Conservation (phyloP, 1,140 invertebrate species). For the Atopsyche davidsoni region DNA sequence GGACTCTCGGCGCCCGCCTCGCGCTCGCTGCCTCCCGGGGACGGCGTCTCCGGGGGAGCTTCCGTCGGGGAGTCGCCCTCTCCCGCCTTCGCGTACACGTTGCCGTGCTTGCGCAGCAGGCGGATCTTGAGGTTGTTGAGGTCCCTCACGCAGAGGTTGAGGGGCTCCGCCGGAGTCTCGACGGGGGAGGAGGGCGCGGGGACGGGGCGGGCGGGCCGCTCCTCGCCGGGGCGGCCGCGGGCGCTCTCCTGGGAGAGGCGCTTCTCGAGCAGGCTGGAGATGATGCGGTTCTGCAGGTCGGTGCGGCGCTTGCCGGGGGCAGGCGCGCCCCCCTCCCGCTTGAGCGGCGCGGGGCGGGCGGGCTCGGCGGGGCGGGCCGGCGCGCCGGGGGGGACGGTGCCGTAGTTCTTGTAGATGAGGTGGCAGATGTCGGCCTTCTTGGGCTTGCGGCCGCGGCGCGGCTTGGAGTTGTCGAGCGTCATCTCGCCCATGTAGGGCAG, state of each 20-base stretch:
- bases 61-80: conserved; percentile 27
- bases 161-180: conserved; percentile 58
- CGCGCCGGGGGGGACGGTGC: conserved; percentile 71
- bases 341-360: conserved; percentile 12
- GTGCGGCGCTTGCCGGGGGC: conserved; percentile 42
- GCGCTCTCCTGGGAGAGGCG: conserved; percentile 57
- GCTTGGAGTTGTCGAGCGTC: conserved; percentile 78
- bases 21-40: conserved; percentile 18
- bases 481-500: conserved; percentile 87
- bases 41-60: conserved; percentile 20
- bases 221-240: conserved; percentile 33
- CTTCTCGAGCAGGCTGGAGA: conserved; percentile 62
- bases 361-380: conserved; percentile 48
- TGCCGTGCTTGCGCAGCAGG: conserved; percentile 53
- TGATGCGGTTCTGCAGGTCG: conserved; percentile 63
- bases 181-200: conserved; percentile 36
- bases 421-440: conserved; percentile 88
- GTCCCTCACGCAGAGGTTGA: conserved; percentile 78
- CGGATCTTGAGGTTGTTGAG: conserved; percentile 59
- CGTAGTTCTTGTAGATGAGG: conserved; percentile 86
- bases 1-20: conserved; percentile 27
- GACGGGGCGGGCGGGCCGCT: conserved; percentile 33
- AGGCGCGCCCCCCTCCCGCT: conserved; percentile 5
- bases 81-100: conserved; percentile 49
- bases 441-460: conserved; percentile 74